A percentile compares a stretch with the other conserved stretches of the same genome.
Evolutionary conservation across 2,888 invertebrate species (phyloP).

Genomic region (Stramonita haemastoma): DNA sequence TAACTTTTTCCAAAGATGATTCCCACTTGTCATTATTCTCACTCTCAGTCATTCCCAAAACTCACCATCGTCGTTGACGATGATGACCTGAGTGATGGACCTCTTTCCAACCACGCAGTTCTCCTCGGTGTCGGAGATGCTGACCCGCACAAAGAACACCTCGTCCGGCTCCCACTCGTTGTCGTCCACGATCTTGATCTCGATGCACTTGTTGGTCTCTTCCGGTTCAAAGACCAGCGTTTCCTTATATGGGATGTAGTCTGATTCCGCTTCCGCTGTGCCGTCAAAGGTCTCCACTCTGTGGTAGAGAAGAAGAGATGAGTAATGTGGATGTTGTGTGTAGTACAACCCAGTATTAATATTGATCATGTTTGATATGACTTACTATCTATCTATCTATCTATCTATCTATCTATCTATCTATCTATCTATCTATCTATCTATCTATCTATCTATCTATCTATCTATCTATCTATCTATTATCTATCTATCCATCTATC

Average conservation of each 20-base stretch:
- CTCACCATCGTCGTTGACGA: constrained; percentile 81
- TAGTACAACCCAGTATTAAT: background rate
- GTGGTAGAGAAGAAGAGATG: background rate
- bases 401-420: no score
- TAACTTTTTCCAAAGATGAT: no score
- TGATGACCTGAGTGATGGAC: constrained; percentile 81
- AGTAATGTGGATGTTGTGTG: background rate
- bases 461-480: no score
- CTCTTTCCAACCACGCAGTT: constrained; percentile 79
- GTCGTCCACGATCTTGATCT: constrained; percentile 80
- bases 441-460: no score
- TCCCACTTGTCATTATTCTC: background rate
- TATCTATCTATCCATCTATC: no score
- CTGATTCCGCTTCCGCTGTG: constrained; percentile 80
- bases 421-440: no score
- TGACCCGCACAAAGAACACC: constrained; percentile 81
- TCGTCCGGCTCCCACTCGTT: constrained; percentile 82
- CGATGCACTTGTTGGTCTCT: constrained; percentile 79
- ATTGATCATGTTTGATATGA: no score
- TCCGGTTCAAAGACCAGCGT: constrained; percentile 80
- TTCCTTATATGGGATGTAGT: constrained; percentile 80
- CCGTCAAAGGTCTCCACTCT: constrained; percentile 82
- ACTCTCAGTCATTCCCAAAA: background rate
- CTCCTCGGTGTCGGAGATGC: constrained; percentile 62
- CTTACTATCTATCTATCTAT: no score